These are phyloP conservation scores for Herpetotheres cachinnans DNA, from an alignment of 2,113 vertebrate genomes.

Conservation along the genomic window DNA sequence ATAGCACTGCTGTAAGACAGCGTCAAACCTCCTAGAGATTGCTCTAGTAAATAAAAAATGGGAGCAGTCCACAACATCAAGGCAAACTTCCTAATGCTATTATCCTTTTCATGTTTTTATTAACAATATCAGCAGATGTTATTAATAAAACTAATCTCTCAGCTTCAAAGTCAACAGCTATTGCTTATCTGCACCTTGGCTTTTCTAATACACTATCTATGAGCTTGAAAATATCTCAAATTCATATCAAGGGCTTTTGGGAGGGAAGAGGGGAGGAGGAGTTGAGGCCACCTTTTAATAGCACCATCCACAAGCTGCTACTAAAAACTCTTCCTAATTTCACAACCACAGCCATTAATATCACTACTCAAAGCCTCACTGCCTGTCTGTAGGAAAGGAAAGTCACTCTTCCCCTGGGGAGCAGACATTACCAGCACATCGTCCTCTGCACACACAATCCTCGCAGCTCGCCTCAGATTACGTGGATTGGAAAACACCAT, in stretches of 20 bases:
- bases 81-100: background rate
- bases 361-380: background rate
- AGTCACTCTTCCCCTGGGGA: background rate
- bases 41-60: background rate
- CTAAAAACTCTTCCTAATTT: background rate
- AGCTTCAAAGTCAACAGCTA: background rate
- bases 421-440: accelerated
- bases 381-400: background rate
- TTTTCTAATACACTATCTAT: background rate
- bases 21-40: background rate
- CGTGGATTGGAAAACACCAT: accelerated
- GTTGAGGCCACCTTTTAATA: background rate
- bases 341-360: background rate
- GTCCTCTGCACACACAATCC: background rate
- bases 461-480: background rate
- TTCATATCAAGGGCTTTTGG: background rate
- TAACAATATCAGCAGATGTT: background rate
- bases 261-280: background rate
- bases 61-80: background rate
- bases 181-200: background rate
- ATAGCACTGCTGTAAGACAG: background rate
- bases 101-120: background rate
- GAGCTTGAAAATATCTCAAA: background rate
- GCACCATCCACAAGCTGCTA: background rate
- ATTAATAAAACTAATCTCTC: background rate